Conservation (phyloP, 2,113 vertebrate genomes). For the Conger conger region DNA sequence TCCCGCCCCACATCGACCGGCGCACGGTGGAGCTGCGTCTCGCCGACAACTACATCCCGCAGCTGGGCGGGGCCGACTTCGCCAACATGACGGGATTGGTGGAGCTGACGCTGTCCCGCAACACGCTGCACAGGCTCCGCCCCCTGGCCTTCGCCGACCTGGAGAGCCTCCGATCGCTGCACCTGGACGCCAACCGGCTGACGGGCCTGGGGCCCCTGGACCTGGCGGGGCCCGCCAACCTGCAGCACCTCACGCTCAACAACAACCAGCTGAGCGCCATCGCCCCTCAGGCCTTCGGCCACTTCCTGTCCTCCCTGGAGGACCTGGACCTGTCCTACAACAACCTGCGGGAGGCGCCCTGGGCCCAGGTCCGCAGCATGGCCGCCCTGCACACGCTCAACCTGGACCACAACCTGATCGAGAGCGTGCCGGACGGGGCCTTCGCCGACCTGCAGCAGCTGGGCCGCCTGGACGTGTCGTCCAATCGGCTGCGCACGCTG, state of each 20-base stretch:
- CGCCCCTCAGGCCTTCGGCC: constrained; percentile 76
- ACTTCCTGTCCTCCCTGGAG: constrained; percentile 82
- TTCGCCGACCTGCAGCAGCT: constrained; percentile 85
- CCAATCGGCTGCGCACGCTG: constrained; percentile 83
- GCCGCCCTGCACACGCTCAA: constrained; percentile 84
- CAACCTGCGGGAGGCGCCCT: constrained; percentile 82
- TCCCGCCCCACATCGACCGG: constrained; percentile 84
- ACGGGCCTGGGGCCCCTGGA: constrained; percentile 72
- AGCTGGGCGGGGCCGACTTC: constrained; percentile 79
- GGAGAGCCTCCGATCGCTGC: constrained; percentile 84
- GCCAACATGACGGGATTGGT: constrained; percentile 88
- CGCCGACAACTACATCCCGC: constrained; percentile 88
- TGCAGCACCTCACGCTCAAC: constrained; percentile 88
- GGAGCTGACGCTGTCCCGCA: constrained; percentile 85
- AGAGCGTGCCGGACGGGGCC: constrained; percentile 79
- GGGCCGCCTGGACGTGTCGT: constrained; percentile 87
- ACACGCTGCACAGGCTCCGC: constrained; percentile 80
- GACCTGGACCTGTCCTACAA: constrained; percentile 91
- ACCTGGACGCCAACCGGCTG: constrained; percentile 85
- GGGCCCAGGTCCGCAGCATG: constrained; percentile 87
- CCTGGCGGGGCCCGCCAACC: constrained; percentile 78
- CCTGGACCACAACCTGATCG: constrained; percentile 89
- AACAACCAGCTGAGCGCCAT: constrained; percentile 85
- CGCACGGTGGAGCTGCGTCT: constrained; percentile 86
- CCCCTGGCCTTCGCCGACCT: constrained; percentile 83